Evolutionary conservation across 2,888 invertebrate species (phyloP).

Genomic region (Hypomecis punctinalis): DNA sequence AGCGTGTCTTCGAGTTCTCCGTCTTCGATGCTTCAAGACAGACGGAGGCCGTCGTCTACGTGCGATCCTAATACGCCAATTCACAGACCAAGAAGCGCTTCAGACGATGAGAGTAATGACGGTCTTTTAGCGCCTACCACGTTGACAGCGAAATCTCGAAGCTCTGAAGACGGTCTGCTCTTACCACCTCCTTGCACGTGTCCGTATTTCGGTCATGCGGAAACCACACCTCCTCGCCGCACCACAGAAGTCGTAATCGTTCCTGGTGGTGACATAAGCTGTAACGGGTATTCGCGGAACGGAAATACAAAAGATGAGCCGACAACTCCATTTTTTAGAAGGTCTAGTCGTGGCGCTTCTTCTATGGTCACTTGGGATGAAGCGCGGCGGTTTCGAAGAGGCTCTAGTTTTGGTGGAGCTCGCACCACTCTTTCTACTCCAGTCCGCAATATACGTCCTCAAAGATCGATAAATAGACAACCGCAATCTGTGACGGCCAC

Average conservation of each 20-base stretch:
- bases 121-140: slow-evolving; percentile 70
- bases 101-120: slow-evolving; percentile 75
- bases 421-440: slow-evolving; percentile 86
- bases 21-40: slow-evolving; percentile 77
- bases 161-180: slow-evolving; percentile 80
- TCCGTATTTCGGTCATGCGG: slow-evolving; percentile 90
- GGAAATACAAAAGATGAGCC: slow-evolving; percentile 72
- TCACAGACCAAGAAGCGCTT: slow-evolving; percentile 75
- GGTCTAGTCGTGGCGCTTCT: slow-evolving; percentile 87
- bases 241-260: slow-evolving; percentile 82
- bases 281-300: slow-evolving; percentile 71
- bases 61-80: slow-evolving; percentile 67
- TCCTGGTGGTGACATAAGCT: slow-evolving; percentile 81
- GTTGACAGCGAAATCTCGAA: slow-evolving; percentile 73
- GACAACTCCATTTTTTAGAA: slow-evolving; percentile 79
- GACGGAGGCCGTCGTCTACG: slow-evolving; percentile 71
- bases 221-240: slow-evolving; percentile 82
- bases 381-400: slow-evolving; percentile 85
- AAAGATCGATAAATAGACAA: slow-evolving; percentile 68
- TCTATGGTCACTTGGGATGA: slow-evolving; percentile 92
- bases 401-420: slow-evolving; percentile 89
- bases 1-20: slow-evolving; percentile 80
- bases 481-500: slow-evolving; percentile 65
- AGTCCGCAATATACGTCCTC: slow-evolving; percentile 65
- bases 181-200: slow-evolving; percentile 92